A percentile compares a stretch with the other conserved stretches of the same genome.
Evolutionary conservation across 2,113 vertebrate species (phyloP).

Genomic region (Poicephalus meyeri): DNA sequence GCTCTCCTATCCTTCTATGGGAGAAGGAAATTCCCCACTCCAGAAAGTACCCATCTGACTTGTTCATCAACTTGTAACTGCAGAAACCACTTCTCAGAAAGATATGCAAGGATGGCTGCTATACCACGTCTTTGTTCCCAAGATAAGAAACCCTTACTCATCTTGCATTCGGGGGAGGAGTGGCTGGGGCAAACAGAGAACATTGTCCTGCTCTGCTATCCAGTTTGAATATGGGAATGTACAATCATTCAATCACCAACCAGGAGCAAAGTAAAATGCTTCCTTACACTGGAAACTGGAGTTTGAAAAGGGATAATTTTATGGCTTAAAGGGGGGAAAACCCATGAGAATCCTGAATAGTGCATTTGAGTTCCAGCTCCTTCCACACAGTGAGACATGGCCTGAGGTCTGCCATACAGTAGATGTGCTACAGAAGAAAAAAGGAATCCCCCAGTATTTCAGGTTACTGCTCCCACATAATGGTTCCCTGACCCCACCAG

Average conservation of each 20-base stretch:
- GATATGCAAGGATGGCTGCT: background rate
- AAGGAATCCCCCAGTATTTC: background rate
- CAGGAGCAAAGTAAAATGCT: background rate
- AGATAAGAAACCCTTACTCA: background rate
- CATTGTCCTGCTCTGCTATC: background rate
- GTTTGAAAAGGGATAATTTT: background rate
- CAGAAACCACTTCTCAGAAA: background rate
- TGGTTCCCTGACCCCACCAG: background rate
- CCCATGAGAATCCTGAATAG: background rate
- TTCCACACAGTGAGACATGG: background rate
- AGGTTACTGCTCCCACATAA: background rate
- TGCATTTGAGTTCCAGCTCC: conserved; percentile 10
- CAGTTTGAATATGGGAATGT: background rate
- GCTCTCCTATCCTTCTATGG: background rate
- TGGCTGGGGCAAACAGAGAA: background rate
- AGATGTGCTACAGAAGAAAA: background rate
- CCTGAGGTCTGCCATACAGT: background rate
- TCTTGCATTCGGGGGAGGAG: background rate
- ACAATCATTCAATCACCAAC: background rate
- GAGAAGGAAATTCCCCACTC: background rate
- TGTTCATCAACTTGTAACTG: background rate
- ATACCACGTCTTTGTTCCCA: background rate
- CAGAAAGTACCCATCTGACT: background rate
- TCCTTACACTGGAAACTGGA: background rate
- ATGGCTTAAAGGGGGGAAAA: background rate